Conservation (phyloP, 1,140 invertebrate species). For the Drosophila nigrodunni region DNA sequence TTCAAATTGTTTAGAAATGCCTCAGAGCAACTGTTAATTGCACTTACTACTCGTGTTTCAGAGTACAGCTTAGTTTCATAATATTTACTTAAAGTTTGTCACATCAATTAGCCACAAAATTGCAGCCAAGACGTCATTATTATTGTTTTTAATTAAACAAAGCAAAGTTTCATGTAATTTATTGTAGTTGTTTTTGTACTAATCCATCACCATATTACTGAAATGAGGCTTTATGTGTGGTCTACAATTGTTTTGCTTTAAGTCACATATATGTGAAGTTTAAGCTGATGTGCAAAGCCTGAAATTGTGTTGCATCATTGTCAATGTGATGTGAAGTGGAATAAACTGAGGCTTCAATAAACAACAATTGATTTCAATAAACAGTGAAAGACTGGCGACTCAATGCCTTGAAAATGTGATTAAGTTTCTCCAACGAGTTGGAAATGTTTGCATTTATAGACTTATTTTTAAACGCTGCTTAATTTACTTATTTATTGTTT, state of each 20-base stretch:
- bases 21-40: conserved; percentile 32
- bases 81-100: conserved; percentile 46
- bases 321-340: background rate
- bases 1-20: conserved; percentile 64
- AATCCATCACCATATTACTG: conserved; percentile 24
- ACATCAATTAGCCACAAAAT: conserved; percentile 47
- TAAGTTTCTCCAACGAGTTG: no score
- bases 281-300: background rate
- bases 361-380: no score
- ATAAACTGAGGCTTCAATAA: no score
- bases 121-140: conserved; percentile 13
- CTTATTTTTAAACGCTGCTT: no score
- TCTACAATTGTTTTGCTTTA: conserved; percentile 6
- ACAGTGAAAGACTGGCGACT: no score
- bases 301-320: background rate
- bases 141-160: conserved; percentile 54
- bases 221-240: background rate
- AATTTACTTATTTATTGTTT: no score
- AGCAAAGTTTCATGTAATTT: conserved; percentile 50
- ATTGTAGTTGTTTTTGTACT: conserved; percentile 34
- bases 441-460: no score
- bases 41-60: conserved; percentile 2
- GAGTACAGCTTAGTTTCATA: background rate
- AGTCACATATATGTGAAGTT: conserved; percentile 1
- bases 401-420: no score